Conservation (phyloP, 2,113 vertebrate species). For the Anhinga anhinga region DNA sequence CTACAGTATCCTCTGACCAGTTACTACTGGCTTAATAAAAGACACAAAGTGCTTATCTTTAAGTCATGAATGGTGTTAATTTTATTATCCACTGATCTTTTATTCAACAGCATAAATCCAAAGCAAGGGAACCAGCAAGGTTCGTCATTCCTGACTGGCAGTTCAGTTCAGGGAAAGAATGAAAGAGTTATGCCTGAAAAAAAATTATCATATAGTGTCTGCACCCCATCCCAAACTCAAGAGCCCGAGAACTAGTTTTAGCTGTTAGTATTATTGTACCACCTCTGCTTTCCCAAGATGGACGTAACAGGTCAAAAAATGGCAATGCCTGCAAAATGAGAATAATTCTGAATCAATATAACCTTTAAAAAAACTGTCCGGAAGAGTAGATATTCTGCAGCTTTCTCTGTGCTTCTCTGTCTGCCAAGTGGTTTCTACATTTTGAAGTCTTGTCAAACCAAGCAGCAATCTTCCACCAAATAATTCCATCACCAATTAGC, state of each 20-base stretch:
- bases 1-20: not conserved
- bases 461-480: not conserved
- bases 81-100: not conserved
- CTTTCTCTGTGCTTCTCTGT: not conserved
- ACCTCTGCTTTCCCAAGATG: not conserved
- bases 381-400: not conserved
- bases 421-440: not conserved
- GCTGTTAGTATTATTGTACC: not conserved
- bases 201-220: not conserved
- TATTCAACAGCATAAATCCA: not conserved
- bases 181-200: not conserved
- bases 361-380: not conserved
- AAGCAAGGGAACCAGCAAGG: not conserved
- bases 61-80: not conserved
- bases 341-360: not conserved
- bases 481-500: constrained; percentile 12
- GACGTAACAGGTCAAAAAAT: not conserved
- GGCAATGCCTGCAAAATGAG: not conserved
- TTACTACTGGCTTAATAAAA: not conserved
- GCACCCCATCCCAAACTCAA: not conserved
- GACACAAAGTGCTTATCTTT: not conserved
- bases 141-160: not conserved
- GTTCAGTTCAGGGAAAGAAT: not conserved
- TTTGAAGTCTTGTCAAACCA: not conserved
- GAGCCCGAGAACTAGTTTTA: not conserved